A percentile compares a stretch with the other conserved stretches of the same genome.
phyloP scores from a whole-genome alignment of 2,113 vertebrate species.

The Harpagus bidentatus region DNA sequence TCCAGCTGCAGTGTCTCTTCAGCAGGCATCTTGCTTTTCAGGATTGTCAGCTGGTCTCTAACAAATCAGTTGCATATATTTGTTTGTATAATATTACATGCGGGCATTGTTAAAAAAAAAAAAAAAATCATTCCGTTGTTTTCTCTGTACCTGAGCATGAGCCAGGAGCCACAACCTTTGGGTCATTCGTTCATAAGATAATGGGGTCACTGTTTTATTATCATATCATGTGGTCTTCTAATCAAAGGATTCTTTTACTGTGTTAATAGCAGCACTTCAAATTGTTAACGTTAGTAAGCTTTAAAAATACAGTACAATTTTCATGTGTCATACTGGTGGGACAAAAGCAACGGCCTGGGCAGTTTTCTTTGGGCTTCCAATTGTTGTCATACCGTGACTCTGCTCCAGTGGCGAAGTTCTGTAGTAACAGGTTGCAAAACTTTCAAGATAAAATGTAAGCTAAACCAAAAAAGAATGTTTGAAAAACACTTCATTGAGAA shows the following conservation, averaged over 20 bases:
- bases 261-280: not conserved
- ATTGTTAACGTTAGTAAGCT: not conserved
- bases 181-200: conserved; percentile 34
- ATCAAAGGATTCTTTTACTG: not conserved
- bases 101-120: not conserved
- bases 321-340: not conserved
- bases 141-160: conserved; percentile 41
- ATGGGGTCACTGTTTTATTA: not conserved
- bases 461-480: not conserved
- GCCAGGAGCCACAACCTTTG: not conserved
- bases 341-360: not conserved
- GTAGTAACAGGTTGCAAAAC: not conserved
- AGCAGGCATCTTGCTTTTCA: conserved; percentile 6
- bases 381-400: accelerated
- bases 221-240: not conserved
- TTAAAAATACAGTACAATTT: not conserved
- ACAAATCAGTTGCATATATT: conserved; percentile 7
- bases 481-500: conserved; percentile 30
- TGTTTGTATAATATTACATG: not conserved
- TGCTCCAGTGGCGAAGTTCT: not conserved
- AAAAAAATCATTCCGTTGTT: conserved; percentile 44
- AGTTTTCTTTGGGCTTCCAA: not conserved
- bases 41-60: not conserved
- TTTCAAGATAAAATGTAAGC: not conserved
- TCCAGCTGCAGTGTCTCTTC: not conserved